phyloP scores from a whole-genome alignment of 1,140 invertebrate genomes.

The Drosophila murphyi region DNA sequence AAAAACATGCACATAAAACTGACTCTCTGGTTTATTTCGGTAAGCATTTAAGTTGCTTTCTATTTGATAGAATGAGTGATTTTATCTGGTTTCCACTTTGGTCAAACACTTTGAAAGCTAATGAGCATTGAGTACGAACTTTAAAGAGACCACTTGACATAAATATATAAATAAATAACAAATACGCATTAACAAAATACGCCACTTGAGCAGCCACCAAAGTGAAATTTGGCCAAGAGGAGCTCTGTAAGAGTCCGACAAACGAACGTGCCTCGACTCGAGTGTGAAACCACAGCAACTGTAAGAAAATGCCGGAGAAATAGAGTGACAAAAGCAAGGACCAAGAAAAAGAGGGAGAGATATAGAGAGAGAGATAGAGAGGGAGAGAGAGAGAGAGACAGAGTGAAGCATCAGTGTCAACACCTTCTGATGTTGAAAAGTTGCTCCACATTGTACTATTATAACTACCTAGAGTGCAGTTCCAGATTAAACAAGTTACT shows the following conservation, averaged over 20 bases:
- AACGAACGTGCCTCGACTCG: conserved; percentile 65
- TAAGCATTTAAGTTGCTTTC: background rate
- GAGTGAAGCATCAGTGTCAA: background rate
- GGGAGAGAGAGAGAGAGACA: background rate
- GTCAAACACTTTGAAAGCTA: conserved; percentile 36
- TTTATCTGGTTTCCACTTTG: background rate
- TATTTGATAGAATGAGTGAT: background rate
- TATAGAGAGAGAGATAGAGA: background rate
- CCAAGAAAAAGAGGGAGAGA: background rate
- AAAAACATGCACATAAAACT: no score
- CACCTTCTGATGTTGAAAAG: no score
- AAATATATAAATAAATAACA: conserved; percentile 60
- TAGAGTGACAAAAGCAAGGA: background rate
- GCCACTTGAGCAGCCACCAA: conserved; percentile 41
- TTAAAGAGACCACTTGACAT: conserved; percentile 31
- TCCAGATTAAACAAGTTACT: no score
- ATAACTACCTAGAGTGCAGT: no score
- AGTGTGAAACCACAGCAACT: conserved; percentile 65
- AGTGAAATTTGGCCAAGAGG: background rate
- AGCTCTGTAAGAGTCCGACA: conserved; percentile 35
- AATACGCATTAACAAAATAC: conserved; percentile 61
- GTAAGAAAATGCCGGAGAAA: conserved; percentile 2
- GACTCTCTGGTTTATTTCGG: background rate
- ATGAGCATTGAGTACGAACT: conserved; percentile 23
- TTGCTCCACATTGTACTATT: no score